Evolutionary conservation across 2,113 vertebrate species (phyloP).

Genomic region (Capreolus pygargus): DNA sequence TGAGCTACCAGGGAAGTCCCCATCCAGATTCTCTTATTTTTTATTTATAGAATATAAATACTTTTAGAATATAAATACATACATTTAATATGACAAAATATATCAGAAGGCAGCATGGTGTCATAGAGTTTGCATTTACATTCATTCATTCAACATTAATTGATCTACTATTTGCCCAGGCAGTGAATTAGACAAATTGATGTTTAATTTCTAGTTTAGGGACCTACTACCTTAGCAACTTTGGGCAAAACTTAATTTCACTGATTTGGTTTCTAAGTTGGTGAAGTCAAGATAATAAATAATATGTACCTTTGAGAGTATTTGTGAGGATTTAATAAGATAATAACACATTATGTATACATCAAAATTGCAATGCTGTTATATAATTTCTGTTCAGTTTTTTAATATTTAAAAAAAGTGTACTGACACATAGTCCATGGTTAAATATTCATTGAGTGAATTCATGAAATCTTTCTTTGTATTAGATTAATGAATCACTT

Average conservation of each 20-base stretch:
- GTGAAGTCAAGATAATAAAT: constrained; percentile 14
- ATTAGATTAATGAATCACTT: background rate
- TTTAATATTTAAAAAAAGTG: background rate
- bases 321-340: background rate
- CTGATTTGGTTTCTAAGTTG: background rate
- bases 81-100: background rate
- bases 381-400: background rate
- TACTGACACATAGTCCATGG: background rate
- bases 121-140: background rate
- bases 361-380: background rate
- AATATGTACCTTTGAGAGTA: background rate
- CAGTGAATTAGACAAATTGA: background rate
- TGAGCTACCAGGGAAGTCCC: background rate
- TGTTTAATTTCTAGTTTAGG: background rate
- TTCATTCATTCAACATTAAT: background rate
- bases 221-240: background rate
- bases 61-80: background rate
- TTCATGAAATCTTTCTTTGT: background rate
- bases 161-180: background rate
- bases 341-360: background rate
- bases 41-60: background rate
- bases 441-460: background rate
- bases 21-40: background rate
- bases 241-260: background rate
- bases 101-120: background rate